phyloP scores from a whole-genome alignment of 2,888 invertebrate genomes.

The Chymomyza amoena region DNA sequence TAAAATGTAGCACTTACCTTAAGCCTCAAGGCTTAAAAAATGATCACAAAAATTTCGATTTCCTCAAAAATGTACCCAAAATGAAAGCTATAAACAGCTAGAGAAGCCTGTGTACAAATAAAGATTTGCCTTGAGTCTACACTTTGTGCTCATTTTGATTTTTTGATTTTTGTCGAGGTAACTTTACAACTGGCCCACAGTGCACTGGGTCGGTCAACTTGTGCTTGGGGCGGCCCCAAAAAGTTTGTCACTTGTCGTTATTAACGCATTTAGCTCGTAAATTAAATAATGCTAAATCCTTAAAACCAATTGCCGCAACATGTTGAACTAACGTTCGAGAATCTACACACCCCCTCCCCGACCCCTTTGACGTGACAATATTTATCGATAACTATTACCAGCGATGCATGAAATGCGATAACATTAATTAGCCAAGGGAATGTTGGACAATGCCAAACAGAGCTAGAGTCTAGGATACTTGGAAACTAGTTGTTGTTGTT shows the following conservation, averaged over 20 bases:
- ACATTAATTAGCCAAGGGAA: slow-evolving; percentile 66
- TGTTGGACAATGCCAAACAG: background rate
- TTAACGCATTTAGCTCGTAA: slow-evolving; percentile 36
- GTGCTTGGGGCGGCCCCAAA: background rate
- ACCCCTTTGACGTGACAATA: slow-evolving; percentile 52
- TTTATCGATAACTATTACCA: slow-evolving; percentile 74
- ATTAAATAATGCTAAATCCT: slow-evolving; percentile 41
- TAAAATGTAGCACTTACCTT: too few relatives aligned
- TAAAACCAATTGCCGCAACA: slow-evolving; percentile 29
- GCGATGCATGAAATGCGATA: slow-evolving; percentile 74
- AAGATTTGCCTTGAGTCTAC: too few relatives aligned
- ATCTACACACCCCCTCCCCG: background rate
- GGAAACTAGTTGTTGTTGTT: background rate
- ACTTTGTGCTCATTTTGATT: too few relatives aligned
- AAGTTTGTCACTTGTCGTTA: slow-evolving; percentile 18
- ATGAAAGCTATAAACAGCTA: too few relatives aligned
- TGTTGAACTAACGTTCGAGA: slow-evolving; percentile 2
- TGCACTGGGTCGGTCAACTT: background rate
- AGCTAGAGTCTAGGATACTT: background rate
- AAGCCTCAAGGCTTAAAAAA: too few relatives aligned
- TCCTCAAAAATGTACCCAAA: too few relatives aligned
- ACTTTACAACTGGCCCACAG: background rate
- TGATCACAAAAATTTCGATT: too few relatives aligned
- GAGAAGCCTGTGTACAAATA: too few relatives aligned
- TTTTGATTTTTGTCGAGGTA: background rate